These are phyloP conservation scores for Poecilia latipinna DNA, from an alignment of 2,113 vertebrate genomes.

Conservation along the genomic window DNA sequence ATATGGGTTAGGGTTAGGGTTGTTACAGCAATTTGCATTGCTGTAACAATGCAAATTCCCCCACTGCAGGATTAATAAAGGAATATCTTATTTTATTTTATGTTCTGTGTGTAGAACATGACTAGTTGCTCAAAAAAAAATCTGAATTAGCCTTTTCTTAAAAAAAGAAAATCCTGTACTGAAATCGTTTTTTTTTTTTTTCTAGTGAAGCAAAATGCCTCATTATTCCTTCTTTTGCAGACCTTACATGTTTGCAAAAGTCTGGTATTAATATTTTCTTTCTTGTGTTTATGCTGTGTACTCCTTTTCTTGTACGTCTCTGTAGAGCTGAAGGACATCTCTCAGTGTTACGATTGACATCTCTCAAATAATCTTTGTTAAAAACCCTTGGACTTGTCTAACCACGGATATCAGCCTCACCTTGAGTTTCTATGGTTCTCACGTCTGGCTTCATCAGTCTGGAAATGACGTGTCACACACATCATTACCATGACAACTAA, in stretches of 20 bases:
- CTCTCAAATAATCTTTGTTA: conserved; percentile 22
- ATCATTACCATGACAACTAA: conserved; percentile 46
- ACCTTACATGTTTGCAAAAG: neutral
- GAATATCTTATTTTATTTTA: too few relatives aligned
- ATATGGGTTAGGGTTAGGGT: too few relatives aligned
- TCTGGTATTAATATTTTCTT: neutral
- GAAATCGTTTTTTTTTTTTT: too few relatives aligned
- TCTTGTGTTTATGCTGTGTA: neutral
- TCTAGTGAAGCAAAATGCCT: too few relatives aligned
- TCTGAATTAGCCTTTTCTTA: too few relatives aligned
- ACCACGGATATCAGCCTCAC: conserved; percentile 23
- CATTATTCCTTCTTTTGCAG: neutral
- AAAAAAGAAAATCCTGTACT: too few relatives aligned
- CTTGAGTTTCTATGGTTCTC: conserved; percentile 17
- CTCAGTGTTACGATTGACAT: neutral
- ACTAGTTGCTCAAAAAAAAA: too few relatives aligned
- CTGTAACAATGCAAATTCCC: too few relatives aligned
- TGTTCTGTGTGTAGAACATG: too few relatives aligned
- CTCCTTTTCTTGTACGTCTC: neutral
- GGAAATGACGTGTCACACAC: conserved; percentile 48
- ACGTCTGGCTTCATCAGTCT: conserved; percentile 18
- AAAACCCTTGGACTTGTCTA: neutral
- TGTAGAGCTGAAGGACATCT: neutral
- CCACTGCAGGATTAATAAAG: too few relatives aligned
- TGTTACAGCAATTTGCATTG: too few relatives aligned